Base-by-base conservation (phyloP, 2,113 vertebrate species). In the Epinephelus cyanopodus region DNA sequence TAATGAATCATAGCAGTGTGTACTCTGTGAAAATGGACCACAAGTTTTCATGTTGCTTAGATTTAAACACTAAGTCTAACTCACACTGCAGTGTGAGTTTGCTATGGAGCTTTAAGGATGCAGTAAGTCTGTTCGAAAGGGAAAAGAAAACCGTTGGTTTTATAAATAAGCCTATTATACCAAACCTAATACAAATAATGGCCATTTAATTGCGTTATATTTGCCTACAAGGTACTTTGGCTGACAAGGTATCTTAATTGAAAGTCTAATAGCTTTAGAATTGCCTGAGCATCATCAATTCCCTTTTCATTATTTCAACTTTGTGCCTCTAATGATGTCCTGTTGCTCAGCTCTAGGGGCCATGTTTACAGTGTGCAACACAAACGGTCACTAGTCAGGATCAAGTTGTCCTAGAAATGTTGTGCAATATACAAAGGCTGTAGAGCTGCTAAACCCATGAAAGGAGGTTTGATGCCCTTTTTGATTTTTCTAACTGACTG, bases 241-340 rank as follows among this genome's bases (percentile, higher is more conserved):
- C 65, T n/a, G 33, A 86, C 83, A 72, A 79, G 60, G 76, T 79
- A 62, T 64, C 77, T 83, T 89, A 90, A 91, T 91, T 92, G 82
- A 73, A 83, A 63, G 66, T 79, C 75, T 79, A 89, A 91, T 86
- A 63, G 86, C 75, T 82, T 89, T 88, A 83, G 64, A 88, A 91
- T 84, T 85, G 73, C 79, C 71, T 60, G 57, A 72, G 56, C 73
- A 75, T 86, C 75, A 83, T 78, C 65, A 74, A 74, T 84, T 83
- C 61, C 62, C 50, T 74, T 71, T 82, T 70, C 65, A 62, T 61
- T 13, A 42, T 77, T 84, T 33, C 23, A 69, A 57, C 60, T 77
- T 56, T 48, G 37, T 56, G 15, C 42, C 64, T n/a, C 12, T 79
- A 62, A 83, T 67, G 61, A 74, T 15, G 37, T 67, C 25, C 69